Conservation (phyloP, 2,797 vertebrate species). For the Channallabes apus region DNA sequence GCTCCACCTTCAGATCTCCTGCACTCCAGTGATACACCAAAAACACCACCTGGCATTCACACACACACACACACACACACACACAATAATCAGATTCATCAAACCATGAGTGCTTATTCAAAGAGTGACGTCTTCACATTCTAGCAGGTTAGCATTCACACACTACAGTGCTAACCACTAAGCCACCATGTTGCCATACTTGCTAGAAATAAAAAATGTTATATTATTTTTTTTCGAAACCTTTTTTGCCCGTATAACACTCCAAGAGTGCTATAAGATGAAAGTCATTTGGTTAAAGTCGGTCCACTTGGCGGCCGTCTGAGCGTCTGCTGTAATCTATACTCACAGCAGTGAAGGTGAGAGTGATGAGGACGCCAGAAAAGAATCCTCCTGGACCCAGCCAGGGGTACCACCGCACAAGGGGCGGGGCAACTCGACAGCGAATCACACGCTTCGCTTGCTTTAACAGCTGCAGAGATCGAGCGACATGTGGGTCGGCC, state of each 20-base stretch:
- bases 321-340: neutral
- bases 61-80: conserved; percentile 20
- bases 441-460: conserved; percentile 78
- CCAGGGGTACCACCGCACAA: conserved; percentile 64
- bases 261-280: too few relatives aligned
- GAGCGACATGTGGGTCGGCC: conserved; percentile 73
- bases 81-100: neutral
- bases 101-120: too few relatives aligned
- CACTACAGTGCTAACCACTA: too few relatives aligned
- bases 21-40: conserved; percentile 91
- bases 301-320: neutral
- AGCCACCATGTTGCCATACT: too few relatives aligned
- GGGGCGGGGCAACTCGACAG: neutral
- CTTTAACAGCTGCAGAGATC: conserved; percentile 83
- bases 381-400: conserved; percentile 87
- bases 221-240: neutral
- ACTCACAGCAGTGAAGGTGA: conserved; percentile 84
- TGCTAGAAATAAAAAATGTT: too few relatives aligned
- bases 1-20: conserved; percentile 81
- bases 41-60: conserved; percentile 78
- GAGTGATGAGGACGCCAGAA: conserved; percentile 87
- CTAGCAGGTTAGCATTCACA: too few relatives aligned
- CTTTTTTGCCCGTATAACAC: neutral
- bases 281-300: neutral
- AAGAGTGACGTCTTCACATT: neutral